phyloP scores from a whole-genome alignment of 2,888 invertebrate genomes.

The Smittia aterrima region DNA sequence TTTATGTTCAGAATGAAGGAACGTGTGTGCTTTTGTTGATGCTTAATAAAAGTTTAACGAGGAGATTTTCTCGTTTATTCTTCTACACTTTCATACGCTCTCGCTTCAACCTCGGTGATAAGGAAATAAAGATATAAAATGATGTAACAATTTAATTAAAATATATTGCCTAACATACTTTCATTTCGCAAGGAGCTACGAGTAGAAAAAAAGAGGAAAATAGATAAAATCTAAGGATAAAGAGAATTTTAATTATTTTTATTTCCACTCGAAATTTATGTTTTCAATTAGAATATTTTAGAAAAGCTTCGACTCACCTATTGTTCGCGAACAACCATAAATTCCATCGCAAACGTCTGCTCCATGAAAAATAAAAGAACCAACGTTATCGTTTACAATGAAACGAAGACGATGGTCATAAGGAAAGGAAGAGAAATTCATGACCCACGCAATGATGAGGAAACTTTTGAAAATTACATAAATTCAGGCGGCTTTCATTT shows the following conservation, averaged over 20 bases:
- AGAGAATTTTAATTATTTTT: conserved; percentile 20
- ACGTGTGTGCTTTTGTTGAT: no score
- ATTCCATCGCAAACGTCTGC: neutral
- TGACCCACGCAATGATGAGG: no score
- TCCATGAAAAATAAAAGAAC: no score
- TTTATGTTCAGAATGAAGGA: no score
- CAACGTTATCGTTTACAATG: neutral
- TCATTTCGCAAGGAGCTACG: neutral
- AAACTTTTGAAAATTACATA: no score
- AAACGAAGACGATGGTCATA: neutral
- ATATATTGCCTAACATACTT: neutral
- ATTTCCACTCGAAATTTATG: conserved; percentile 20
- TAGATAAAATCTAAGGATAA: neutral
- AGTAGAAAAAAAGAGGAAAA: neutral
- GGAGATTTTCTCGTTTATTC: neutral
- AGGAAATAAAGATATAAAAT: conserved; percentile 17
- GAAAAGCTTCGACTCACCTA: neutral
- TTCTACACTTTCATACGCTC: neutral
- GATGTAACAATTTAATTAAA: conserved; percentile 32
- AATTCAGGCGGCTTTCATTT: no score
- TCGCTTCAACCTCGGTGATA: neutral
- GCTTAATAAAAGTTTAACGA: conserved; percentile 8
- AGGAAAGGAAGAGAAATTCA: neutral
- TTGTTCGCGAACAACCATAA: neutral
- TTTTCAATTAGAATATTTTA: conserved; percentile 14